phyloP scores from a whole-genome alignment of 2,113 vertebrate genomes.

The Hypanus sabinus region DNA sequence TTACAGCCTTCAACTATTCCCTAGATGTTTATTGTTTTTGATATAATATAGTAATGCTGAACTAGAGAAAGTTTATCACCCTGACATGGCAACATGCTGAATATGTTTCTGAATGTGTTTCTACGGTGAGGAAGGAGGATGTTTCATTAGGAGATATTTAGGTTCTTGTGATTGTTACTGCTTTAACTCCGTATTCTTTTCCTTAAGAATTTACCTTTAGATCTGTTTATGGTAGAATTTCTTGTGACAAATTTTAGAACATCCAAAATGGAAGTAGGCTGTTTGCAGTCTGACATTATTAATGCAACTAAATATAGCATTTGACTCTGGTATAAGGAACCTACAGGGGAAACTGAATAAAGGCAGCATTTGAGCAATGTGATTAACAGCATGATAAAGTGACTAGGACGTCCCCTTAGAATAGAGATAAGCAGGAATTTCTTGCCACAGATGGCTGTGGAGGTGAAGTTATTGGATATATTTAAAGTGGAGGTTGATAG shows the following conservation, averaged over 20 bases:
- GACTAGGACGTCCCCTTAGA: too few species aligned
- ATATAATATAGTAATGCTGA: conserved; percentile 10
- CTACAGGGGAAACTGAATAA: not conserved
- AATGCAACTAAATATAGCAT: not conserved
- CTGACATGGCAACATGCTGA: not conserved
- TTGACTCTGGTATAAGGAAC: not conserved
- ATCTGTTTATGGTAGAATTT: not conserved
- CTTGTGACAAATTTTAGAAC: not conserved
- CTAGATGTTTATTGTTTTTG: conserved; percentile 11
- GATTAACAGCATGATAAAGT: not conserved
- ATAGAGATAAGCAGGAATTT: too few species aligned
- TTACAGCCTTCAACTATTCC: conserved; percentile 30
- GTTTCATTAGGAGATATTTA: not conserved
- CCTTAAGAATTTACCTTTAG: not conserved
- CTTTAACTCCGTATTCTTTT: too few species aligned
- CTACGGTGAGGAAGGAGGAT: not conserved
- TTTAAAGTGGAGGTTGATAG: too few species aligned
- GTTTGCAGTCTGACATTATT: not conserved
- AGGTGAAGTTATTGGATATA: too few species aligned
- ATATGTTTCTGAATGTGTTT: too few species aligned
- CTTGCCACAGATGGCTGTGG: too few species aligned
- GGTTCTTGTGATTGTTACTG: not conserved
- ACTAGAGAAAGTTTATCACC: not conserved
- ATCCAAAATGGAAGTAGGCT: not conserved
- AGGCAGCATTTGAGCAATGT: not conserved